A percentile compares a stretch with the other conserved stretches of the same genome.
Conservation (phyloP, 1,140 invertebrate species). For the Choristoneura fumiferana region DNA sequence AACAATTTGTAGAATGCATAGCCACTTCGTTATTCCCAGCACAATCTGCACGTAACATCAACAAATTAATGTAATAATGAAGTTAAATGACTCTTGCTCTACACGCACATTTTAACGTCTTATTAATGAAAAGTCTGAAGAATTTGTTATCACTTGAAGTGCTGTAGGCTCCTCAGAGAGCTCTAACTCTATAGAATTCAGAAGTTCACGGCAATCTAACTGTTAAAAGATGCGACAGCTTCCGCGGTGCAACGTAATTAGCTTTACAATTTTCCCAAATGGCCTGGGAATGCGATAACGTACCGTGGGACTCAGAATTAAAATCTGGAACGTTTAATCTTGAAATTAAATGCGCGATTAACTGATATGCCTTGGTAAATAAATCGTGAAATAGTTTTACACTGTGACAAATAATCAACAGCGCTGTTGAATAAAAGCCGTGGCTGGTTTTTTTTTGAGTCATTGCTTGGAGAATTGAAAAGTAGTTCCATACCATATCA, state of each 20-base stretch:
- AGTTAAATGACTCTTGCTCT: background rate
- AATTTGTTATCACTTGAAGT: too few species aligned
- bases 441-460: too few species aligned
- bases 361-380: slow-evolving; percentile 1
- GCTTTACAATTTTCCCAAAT: slow-evolving; percentile 35
- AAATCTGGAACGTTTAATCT: slow-evolving; percentile 22
- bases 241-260: slow-evolving; percentile 29
- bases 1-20: slow-evolving; percentile 3
- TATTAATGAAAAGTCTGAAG: too few species aligned
- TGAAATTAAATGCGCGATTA: slow-evolving; percentile 26
- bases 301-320: slow-evolving; percentile 21
- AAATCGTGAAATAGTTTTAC: too few species aligned
- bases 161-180: too few species aligned
- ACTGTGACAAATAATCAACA: too few species aligned
- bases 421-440: too few species aligned
- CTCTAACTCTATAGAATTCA: too few species aligned
- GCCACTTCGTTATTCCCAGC: background rate
- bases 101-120: too few species aligned
- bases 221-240: slow-evolving; percentile 10
- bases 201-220: too few species aligned
- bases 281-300: slow-evolving; percentile 40
- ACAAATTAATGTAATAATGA: slow-evolving; percentile 7
- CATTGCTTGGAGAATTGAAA: too few species aligned
- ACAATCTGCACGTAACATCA: slow-evolving; percentile 1
- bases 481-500: too few species aligned